Evolutionary conservation across 2,888 invertebrate species (phyloP).

Genomic region (Drosophila tripunctata): DNA sequence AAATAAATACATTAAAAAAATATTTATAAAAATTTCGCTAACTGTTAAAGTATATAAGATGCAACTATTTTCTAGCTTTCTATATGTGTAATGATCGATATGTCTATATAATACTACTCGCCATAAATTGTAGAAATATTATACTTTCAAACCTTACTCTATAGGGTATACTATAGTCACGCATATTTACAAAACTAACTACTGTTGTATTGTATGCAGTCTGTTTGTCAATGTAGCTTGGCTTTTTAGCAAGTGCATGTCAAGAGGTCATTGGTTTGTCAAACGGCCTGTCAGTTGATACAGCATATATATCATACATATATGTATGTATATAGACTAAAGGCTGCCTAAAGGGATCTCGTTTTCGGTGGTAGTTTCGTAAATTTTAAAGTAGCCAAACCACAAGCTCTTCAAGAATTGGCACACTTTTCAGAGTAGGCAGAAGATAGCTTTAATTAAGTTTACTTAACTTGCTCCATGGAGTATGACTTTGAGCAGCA

Average conservation of each 20-base stretch:
- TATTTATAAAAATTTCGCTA: too few species aligned
- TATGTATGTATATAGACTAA: neutral
- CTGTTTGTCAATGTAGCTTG: constrained; percentile 41
- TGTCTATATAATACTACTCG: too few species aligned
- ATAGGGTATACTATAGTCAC: constrained; percentile 2
- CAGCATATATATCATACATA: constrained; percentile 5
- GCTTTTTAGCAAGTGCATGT: constrained; percentile 42
- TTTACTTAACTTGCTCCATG: constrained; percentile 25
- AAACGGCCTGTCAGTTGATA: constrained; percentile 38
- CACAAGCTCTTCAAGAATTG: constrained; percentile 50
- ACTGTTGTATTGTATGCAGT: constrained; percentile 29
- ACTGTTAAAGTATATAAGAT: too few species aligned
- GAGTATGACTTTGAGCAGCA: constrained; percentile 29
- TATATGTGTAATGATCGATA: too few species aligned
- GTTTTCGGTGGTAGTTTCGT: constrained; percentile 20
- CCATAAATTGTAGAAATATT: neutral
- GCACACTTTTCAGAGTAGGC: constrained; percentile 40
- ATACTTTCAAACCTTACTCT: too few species aligned
- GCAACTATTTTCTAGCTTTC: too few species aligned
- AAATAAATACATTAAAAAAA: too few species aligned
- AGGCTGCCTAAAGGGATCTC: constrained; percentile 5
- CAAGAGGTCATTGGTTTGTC: constrained; percentile 72
- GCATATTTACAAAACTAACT: neutral
- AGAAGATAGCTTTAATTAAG: constrained; percentile 36
- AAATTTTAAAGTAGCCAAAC: constrained; percentile 58